A percentile compares a stretch with the other conserved stretches of the same genome.
phyloP scores from a whole-genome alignment of 2,888 invertebrate species.

The Sphecodes monilicornis region DNA sequence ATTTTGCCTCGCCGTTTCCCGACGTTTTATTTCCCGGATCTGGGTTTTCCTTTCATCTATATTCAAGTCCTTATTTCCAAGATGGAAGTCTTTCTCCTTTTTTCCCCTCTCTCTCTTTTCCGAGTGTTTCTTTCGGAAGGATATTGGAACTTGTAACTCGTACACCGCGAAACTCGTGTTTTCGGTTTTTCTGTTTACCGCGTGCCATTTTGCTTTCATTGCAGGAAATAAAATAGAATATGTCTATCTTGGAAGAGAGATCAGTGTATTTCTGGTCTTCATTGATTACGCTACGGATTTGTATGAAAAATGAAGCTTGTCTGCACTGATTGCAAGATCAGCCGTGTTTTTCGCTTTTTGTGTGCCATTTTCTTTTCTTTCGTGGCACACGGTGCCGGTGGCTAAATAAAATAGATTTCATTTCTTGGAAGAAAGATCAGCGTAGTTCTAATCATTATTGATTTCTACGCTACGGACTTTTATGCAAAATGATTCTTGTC shows the following conservation, averaged over 20 bases:
- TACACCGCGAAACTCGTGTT: background rate
- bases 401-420: background rate
- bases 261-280: background rate
- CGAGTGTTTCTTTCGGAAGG: background rate
- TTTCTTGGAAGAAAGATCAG: background rate
- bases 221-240: background rate
- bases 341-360: background rate
- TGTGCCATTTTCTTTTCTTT: background rate
- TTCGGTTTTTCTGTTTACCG: background rate
- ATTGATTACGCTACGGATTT: background rate
- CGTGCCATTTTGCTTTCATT: background rate
- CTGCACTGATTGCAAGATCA: background rate
- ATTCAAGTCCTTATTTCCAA: background rate
- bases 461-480: background rate
- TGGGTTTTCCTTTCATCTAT: background rate
- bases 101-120: background rate
- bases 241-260: background rate
- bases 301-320: background rate
- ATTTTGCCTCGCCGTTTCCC: conserved; percentile 21
- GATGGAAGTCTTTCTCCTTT: background rate
- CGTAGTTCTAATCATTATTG: background rate
- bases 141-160: background rate
- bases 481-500: too few species aligned
- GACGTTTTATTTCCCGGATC: conserved; percentile 28
- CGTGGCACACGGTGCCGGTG: background rate